Percentiles rank a stretch among this genome's conserved stretches.
Conservation (phyloP, 2,888 invertebrate species). For the Automeris io region DNA sequence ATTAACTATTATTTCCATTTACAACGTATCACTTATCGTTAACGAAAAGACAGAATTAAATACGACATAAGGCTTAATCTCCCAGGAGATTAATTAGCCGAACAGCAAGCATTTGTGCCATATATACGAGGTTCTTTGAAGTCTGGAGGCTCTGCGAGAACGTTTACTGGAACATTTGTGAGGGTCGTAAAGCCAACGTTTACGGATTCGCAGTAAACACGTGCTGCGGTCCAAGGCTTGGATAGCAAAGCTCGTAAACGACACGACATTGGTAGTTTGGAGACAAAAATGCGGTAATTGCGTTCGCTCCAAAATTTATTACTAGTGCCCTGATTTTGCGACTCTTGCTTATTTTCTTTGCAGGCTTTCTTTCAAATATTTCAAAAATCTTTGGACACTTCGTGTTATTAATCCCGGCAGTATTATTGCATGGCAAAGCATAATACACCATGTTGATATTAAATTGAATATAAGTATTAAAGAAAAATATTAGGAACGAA, state of each 20-base stretch:
- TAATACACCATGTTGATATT: too few relatives aligned
- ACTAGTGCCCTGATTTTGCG: slow-evolving; percentile 5
- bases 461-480: too few relatives aligned
- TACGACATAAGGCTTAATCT: slow-evolving; percentile 17
- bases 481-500: too few relatives aligned
- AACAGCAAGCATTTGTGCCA: slow-evolving; percentile 37
- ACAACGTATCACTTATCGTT: neutral
- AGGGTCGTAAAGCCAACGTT: slow-evolving; percentile 46
- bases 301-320: slow-evolving; percentile 3
- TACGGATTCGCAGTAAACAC: slow-evolving; percentile 47
- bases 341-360: neutral
- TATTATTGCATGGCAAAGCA: too few relatives aligned
- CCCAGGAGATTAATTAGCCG: slow-evolving; percentile 47
- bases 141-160: slow-evolving; percentile 24
- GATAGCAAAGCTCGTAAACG: slow-evolving; percentile 49
- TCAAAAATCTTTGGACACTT: too few relatives aligned
- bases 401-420: too few relatives aligned
- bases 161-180: slow-evolving; percentile 41
- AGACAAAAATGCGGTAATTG: slow-evolving; percentile 4
- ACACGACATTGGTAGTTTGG: slow-evolving; percentile 22
- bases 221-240: slow-evolving; percentile 37
- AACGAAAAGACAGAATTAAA: slow-evolving; percentile 13
- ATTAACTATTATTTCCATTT: neutral
- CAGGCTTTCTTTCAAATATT: too few relatives aligned
- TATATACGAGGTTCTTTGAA: slow-evolving; percentile 49